Conservation (phyloP, 2,797 vertebrate species). For the Cheirogaleus major region DNA sequence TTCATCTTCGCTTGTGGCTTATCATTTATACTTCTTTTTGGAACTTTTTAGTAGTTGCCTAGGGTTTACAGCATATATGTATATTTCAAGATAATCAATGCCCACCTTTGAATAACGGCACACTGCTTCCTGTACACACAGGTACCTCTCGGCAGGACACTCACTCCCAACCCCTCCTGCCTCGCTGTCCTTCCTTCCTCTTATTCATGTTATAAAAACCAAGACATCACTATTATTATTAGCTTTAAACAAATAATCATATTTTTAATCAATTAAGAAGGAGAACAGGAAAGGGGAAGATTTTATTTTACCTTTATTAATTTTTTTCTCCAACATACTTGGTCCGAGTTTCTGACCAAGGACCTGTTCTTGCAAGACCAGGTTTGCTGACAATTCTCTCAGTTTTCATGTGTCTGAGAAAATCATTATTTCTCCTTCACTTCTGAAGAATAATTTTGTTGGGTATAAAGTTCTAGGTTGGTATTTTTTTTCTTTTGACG, state of each 20-base stretch:
- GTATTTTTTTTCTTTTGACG: background rate
- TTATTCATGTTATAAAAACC: background rate
- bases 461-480: background rate
- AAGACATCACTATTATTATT: too few species aligned
- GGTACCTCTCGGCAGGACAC: fast-evolving
- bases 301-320: background rate
- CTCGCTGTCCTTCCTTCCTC: background rate
- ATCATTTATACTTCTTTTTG: background rate
- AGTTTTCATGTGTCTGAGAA: background rate
- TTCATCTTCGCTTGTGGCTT: background rate
- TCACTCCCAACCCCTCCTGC: fast-evolving
- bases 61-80: background rate
- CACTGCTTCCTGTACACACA: fast-evolving
- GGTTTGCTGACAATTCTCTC: background rate
- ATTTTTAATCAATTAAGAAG: background rate
- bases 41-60: background rate
- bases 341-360: background rate
- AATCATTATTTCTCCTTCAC: background rate
- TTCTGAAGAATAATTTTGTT: background rate
- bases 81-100: background rate
- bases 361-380: background rate
- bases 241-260: background rate
- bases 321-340: background rate
- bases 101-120: background rate
- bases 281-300: background rate